Evolutionary conservation across 2,113 vertebrate species (phyloP).

Genomic region (Cephalopholis sonnerati): DNA sequence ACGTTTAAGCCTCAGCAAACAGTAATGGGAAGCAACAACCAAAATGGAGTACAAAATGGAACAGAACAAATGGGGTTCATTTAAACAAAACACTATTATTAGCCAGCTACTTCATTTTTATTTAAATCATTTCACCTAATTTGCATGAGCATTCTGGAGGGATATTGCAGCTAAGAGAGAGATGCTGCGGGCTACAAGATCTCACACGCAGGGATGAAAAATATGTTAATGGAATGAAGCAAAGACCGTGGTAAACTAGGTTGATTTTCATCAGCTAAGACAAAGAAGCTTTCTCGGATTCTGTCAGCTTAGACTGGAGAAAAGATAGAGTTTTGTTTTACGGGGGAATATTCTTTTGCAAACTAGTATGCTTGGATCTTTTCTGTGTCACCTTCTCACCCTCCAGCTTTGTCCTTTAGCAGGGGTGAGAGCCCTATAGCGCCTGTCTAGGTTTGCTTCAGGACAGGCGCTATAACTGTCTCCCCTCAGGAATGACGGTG

Average conservation of each 20-base stretch:
- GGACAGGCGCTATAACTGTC: conserved; percentile 54
- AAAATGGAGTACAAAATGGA: conserved; percentile 17
- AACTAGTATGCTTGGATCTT: conserved; percentile 8
- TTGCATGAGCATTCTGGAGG: conserved; percentile 18
- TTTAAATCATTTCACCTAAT: conserved; percentile 31
- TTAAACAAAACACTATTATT: conserved; percentile 50
- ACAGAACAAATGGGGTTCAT: conserved; percentile 15
- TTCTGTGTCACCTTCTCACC: conserved; percentile 2
- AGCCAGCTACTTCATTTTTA: conserved; percentile 4
- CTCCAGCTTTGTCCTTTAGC: conserved; percentile 13
- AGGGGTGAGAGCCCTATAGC: conserved; percentile 19
- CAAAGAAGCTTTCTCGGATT: background rate
- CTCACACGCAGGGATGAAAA: conserved; percentile 13
- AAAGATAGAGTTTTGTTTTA: background rate
- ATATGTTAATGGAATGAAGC: conserved; percentile 12
- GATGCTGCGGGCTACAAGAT: conserved; percentile 15
- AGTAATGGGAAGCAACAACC: conserved; percentile 16
- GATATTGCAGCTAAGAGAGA: conserved; percentile 6
- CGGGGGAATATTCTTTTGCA: background rate
- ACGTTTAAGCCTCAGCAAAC: conserved; percentile 24
- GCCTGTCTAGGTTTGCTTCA: conserved; percentile 42
- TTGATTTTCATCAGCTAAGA: conserved; percentile 14
- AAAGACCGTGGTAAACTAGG: background rate
- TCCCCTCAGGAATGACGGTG: conserved; percentile 33
- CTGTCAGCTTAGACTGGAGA: background rate